Percentiles rank a stretch among this genome's conserved stretches.
These are phyloP conservation scores for Meloidogyne chitwoodi DNA, from an alignment of 1,140 invertebrate genomes.

Conservation along the genomic window DNA sequence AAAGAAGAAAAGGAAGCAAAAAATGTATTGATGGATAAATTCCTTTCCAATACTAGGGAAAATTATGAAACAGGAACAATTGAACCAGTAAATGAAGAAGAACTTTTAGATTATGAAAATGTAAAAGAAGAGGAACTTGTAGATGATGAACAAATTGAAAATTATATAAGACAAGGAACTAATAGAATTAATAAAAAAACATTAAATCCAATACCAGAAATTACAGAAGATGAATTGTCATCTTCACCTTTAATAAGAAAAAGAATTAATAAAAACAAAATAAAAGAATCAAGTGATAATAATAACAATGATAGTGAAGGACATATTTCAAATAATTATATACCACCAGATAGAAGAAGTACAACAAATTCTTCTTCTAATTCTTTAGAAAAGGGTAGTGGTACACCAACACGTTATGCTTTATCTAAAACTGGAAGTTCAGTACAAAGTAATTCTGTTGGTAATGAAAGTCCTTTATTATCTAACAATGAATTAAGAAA, in stretches of 20 bases:
- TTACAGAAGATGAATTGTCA: neutral
- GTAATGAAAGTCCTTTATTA: neutral
- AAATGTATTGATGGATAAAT: neutral
- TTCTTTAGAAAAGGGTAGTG: neutral
- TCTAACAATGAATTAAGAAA: neutral
- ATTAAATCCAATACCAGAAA: neutral
- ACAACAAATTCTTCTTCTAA: neutral
- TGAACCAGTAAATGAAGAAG: neutral
- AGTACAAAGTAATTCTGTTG: neutral
- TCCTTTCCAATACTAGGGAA: neutral
- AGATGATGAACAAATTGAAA: neutral
- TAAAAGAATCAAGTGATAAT: neutral
- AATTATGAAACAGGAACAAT: neutral
- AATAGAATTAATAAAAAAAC: neutral
- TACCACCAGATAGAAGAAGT: neutral
- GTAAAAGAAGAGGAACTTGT: neutral
- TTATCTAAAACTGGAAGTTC: neutral
- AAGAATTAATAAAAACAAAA: neutral
- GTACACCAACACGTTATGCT: neutral
- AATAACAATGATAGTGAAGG: neutral
- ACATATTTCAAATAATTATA: neutral
- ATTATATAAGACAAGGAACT: neutral
- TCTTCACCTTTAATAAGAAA: neutral
- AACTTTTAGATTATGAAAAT: neutral
- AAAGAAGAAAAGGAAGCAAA: neutral